Percentiles rank a stretch among this genome's conserved stretches.
phyloP scores from a whole-genome alignment of 2,888 invertebrate species.

The Dicycla oo region DNA sequence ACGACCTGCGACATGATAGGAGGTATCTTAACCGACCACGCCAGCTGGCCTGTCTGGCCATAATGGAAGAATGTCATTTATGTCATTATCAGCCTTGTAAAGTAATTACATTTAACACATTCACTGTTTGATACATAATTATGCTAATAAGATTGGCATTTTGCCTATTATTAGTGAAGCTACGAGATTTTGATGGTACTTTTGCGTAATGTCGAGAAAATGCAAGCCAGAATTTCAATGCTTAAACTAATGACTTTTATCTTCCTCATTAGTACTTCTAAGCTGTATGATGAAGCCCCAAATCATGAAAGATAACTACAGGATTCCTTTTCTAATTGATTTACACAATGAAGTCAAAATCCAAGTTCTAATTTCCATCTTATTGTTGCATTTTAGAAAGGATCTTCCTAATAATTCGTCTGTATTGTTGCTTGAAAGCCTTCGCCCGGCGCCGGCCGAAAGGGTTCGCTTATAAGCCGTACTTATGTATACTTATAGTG shows the following conservation, averaged over 20 bases:
- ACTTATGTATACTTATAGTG: constrained; percentile 46
- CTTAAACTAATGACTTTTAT: constrained; percentile 6
- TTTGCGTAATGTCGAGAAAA: background rate
- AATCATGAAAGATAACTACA: constrained; percentile 24
- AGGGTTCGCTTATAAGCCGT: constrained; percentile 54
- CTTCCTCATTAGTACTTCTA: background rate
- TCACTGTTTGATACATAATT: background rate
- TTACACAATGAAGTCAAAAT: constrained; percentile 39
- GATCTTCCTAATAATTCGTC: constrained; percentile 45
- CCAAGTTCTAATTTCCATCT: constrained; percentile 41
- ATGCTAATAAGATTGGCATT: background rate
- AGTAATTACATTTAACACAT: background rate
- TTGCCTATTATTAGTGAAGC: background rate
- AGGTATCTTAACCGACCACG: no score
- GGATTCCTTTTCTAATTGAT: constrained; percentile 27
- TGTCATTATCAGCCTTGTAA: background rate
- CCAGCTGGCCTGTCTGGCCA: no score
- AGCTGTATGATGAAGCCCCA: constrained; percentile 18
- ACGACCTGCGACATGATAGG: no score
- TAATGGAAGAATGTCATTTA: background rate
- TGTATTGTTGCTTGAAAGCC: constrained; percentile 55
- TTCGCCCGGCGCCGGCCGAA: constrained; percentile 43
- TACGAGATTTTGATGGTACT: background rate
- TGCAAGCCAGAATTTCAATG: background rate
- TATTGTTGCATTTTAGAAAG: constrained; percentile 49